Percentiles rank a stretch among this genome's conserved stretches.
Evolutionary conservation across 2,888 invertebrate genomes (phyloP).

Genomic region (Matsumyia berberina): DNA sequence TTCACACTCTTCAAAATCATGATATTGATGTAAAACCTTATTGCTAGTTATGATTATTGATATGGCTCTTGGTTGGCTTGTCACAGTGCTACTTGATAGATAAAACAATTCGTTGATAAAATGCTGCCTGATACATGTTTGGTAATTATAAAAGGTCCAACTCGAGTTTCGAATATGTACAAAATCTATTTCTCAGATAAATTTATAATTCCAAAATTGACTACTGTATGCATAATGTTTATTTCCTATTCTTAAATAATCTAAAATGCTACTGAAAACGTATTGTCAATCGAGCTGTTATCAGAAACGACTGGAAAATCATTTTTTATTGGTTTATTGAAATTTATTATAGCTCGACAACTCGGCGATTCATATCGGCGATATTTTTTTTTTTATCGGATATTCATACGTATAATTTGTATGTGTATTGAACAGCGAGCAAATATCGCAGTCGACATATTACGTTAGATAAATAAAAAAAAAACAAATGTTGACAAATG

Average conservation of each 20-base stretch:
- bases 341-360: constrained; percentile 64
- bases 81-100: constrained; percentile 56
- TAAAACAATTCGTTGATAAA: constrained; percentile 57
- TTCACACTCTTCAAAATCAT: constrained; percentile 43
- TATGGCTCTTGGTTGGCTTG: constrained; percentile 24
- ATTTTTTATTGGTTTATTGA: constrained; percentile 72
- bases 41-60: constrained; percentile 56
- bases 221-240: constrained; percentile 2
- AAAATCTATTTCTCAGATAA: constrained; percentile 5
- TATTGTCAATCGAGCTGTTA: constrained; percentile 63
- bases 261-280: constrained; percentile 71
- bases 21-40: constrained; percentile 53
- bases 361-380: constrained; percentile 55
- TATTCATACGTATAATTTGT: constrained; percentile 55
- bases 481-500: constrained; percentile 55
- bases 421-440: constrained; percentile 28
- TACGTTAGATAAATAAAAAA: constrained; percentile 43
- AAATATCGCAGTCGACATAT: constrained; percentile 56
- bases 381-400: constrained; percentile 59
- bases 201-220: constrained; percentile 9
- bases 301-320: constrained; percentile 50
- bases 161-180: constrained; percentile 3
- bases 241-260: constrained; percentile 41
- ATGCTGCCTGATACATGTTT: constrained; percentile 29
- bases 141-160: constrained; percentile 9